Conservation (phyloP, 2,113 vertebrate species). For the Pteruthius melanotis region DNA sequence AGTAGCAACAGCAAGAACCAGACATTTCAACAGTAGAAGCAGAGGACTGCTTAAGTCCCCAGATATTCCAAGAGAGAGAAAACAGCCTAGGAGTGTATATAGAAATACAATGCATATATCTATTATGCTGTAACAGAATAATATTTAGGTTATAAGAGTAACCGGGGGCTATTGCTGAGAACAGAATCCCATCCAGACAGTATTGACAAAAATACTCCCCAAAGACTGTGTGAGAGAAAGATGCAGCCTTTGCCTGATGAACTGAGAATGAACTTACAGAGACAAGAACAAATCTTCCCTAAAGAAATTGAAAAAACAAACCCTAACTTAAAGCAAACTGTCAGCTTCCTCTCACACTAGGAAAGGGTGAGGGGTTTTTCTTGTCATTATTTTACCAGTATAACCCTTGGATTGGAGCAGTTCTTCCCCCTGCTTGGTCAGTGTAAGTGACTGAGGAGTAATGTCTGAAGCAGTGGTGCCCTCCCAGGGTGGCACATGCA, state of each 20-base stretch:
- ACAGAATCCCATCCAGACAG: neutral
- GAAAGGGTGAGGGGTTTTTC: neutral
- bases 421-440: neutral
- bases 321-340: neutral
- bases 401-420: too few species aligned
- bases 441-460: fast-evolving
- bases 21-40: neutral
- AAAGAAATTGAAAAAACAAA: neutral
- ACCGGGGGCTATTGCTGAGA: neutral
- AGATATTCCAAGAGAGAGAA: neutral
- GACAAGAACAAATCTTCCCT: neutral
- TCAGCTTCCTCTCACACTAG: neutral
- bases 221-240: neutral
- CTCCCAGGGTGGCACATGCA: fast-evolving
- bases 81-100: neutral
- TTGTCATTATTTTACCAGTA: neutral
- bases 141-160: neutral
- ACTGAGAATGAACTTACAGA: neutral
- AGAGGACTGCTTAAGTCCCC: neutral
- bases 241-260: neutral
- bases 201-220: neutral
- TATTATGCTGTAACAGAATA: neutral
- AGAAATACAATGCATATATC: neutral
- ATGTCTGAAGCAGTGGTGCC: neutral
- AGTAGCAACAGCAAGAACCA: neutral